A percentile compares a stretch with the other conserved stretches of the same genome.
Evolutionary conservation across 2,888 invertebrate species (phyloP).

Genomic region (Drosophila tripunctata): DNA sequence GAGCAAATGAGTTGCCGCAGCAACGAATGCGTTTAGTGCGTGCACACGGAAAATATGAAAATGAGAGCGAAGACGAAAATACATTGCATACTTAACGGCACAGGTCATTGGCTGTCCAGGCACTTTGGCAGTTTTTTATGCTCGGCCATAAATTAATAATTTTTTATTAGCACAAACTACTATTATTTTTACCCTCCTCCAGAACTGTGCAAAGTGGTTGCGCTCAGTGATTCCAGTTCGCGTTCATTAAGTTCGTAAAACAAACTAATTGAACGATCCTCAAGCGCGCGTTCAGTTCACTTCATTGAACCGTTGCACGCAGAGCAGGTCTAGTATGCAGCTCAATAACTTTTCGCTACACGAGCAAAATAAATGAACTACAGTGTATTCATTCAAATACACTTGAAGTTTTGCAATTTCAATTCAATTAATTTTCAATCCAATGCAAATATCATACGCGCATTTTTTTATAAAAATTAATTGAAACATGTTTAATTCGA

Average conservation of each 20-base stretch:
- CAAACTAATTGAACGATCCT: not conserved
- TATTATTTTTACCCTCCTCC: not conserved
- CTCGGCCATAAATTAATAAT: conserved; percentile 65
- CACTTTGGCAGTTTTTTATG: conserved; percentile 58
- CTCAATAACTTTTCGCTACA: not conserved
- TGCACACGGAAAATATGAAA: conserved; percentile 48
- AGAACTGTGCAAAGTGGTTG: not conserved
- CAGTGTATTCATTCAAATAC: conserved; percentile 5
- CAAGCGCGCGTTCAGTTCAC: not conserved
- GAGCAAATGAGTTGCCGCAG: conserved; percentile 38
- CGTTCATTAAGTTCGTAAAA: not conserved
- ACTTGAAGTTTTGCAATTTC: not conserved
- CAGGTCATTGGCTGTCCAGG: conserved; percentile 31
- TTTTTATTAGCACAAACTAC: conserved; percentile 61
- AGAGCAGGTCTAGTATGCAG: not conserved
- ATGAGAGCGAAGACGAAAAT: conserved; percentile 48
- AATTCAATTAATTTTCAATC: conserved; percentile 17
- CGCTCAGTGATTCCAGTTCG: not conserved
- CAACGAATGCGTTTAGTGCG: conserved; percentile 73
- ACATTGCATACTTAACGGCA: conserved; percentile 36
- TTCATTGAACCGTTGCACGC: not conserved
- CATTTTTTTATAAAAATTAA: conserved; percentile 56
- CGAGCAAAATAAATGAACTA: not conserved
- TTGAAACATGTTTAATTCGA: conserved; percentile 46
- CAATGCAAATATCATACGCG: not conserved